phyloP scores from a whole-genome alignment of 2,888 invertebrate species.

The Drosophila eohydei region DNA sequence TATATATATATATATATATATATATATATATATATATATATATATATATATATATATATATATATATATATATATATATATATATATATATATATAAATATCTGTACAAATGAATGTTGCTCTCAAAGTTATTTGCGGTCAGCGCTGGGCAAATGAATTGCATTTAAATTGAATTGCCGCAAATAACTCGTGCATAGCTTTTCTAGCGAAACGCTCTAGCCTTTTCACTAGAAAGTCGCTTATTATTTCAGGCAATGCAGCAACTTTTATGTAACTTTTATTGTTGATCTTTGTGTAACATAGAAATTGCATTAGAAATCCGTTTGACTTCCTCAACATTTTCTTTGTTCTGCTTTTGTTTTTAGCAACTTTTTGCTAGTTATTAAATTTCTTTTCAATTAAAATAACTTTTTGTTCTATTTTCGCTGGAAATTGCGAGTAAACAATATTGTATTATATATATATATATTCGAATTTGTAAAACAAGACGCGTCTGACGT shows the following conservation, averaged over 20 bases:
- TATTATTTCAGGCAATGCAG: background rate
- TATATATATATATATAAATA: background rate
- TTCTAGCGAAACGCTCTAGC: background rate
- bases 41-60: too few species aligned
- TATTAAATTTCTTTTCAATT: background rate
- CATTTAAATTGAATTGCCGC: background rate
- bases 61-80: background rate
- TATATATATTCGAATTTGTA: background rate
- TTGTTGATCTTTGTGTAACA: constrained; percentile 1
- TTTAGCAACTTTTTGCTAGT: background rate
- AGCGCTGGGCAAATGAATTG: constrained; percentile 5
- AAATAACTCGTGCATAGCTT: background rate
- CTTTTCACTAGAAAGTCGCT: background rate
- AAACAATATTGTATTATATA: constrained; percentile 1
- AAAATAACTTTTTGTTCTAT: background rate
- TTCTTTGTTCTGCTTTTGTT: background rate
- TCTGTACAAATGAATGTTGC: too few species aligned
- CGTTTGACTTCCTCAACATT: background rate
- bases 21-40: background rate
- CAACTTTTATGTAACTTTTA: background rate
- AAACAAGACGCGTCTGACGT: background rate
- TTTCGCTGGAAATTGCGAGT: background rate
- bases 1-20: background rate
- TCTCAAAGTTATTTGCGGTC: constrained; percentile 16
- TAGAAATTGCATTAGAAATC: background rate